Evolutionary conservation across 2,113 vertebrate species (phyloP), one percentile per base, ranked within the genome.

Genomic region (Athene cunicularia): DNA sequence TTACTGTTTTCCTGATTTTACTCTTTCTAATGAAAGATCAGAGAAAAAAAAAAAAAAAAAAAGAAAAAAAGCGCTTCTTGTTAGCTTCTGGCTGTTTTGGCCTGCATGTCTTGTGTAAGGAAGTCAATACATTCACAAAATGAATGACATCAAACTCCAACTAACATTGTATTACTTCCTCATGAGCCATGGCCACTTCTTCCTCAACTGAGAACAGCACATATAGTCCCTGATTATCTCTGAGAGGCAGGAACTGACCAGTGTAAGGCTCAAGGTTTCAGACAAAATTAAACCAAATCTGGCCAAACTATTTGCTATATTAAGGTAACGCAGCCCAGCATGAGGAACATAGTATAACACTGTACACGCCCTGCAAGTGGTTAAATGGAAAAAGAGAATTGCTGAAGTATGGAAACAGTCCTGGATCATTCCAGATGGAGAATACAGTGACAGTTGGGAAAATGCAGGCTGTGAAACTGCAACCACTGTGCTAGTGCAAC

Each of bases 11-110:
- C 45, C 59, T 73, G 58, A 81, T 30, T 77, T 86, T 37, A 41
- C 67, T 80, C 39, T 71, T 91, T 59, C 49, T 20, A 18, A 67
- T 72, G 50, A 71, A 94, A 92, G 49, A 93, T 10, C 35, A 87
- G 79, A 87, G 67, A 70, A 49, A 55, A 77, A 70, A 59, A 21
- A 72, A 49, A 55, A 77, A 70, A 59, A 21, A 72, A 49, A 55
- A 77, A 70, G n/a, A 72, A 49, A 55, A 77, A 70, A 59, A 21
- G 4, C 7, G 17, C 16, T 84, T 79, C 53, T 75, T 83, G 59
- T 47, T 90, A 95, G 81, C 70, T 16, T 74, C 62, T 85, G 64
- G 59, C 63, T 97, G 95, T 96, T 90, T 66, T 28, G 66, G 88
- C 9, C 8, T 66, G 30, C 14, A 66, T 89, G 96, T 97, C 76